A percentile compares a stretch with the other conserved stretches of the same genome.
These are phyloP conservation scores for Phacellophora camtschatica DNA, from an alignment of 30 jellyfish, hydroid and myxozoan species.

Conservation along the genomic window DNA sequence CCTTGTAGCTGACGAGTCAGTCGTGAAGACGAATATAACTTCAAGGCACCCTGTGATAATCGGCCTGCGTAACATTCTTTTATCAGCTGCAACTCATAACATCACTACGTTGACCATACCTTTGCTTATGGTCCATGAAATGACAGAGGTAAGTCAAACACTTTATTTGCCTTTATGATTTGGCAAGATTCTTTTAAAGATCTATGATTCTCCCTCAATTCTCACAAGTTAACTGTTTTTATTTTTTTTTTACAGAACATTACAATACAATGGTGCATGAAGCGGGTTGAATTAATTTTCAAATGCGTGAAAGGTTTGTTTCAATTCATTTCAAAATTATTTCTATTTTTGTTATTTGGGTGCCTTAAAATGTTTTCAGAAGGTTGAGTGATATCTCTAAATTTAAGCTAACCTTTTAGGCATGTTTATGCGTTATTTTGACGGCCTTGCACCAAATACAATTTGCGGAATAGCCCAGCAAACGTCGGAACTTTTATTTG, in stretches of 20 bases:
- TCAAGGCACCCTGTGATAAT: slow-evolving; percentile 90
- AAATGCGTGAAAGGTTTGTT: slow-evolving; percentile 92
- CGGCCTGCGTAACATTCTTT: slow-evolving; percentile 83
- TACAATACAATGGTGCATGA: slow-evolving; percentile 97
- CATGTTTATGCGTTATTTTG: too few species aligned
- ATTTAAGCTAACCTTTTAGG: too few species aligned
- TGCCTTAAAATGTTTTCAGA: too few species aligned
- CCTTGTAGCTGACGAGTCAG: slow-evolving; percentile 86
- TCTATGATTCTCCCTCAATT: too few species aligned
- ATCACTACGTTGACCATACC: slow-evolving; percentile 84
- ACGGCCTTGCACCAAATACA: too few species aligned
- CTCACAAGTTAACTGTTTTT: neutral
- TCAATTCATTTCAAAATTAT: neutral
- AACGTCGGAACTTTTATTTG: too few species aligned
- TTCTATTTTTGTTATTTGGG: too few species aligned
- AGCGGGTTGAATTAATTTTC: slow-evolving; percentile 84
- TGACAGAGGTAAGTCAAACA: slow-evolving; percentile 76
- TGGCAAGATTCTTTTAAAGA: too few species aligned
- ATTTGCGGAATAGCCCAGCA: too few species aligned
- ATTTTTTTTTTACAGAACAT: slow-evolving; percentile 47
- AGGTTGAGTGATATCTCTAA: too few species aligned
- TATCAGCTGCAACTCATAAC: slow-evolving; percentile 93
- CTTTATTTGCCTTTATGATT: too few species aligned
- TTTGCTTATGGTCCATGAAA: slow-evolving; percentile 82
- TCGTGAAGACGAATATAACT: slow-evolving; percentile 55